These are phyloP conservation scores for Nomada fucata DNA, from an alignment of 2,888 invertebrate genomes.

Conservation along the genomic window DNA sequence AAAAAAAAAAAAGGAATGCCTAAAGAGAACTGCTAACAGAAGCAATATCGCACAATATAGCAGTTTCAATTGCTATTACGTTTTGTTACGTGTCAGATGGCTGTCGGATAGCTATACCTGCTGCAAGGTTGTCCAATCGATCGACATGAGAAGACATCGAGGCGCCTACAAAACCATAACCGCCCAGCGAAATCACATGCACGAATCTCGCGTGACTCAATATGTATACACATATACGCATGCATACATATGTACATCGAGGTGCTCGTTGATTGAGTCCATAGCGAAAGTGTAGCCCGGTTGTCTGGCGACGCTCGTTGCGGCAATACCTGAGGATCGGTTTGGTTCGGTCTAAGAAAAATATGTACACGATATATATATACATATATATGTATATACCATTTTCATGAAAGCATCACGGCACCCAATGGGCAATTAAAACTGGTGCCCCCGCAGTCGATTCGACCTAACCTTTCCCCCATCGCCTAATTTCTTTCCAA, in stretches of 20 bases:
- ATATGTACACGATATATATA: too few relatives aligned
- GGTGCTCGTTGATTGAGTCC: constrained; percentile 32
- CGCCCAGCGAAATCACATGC: constrained; percentile 57
- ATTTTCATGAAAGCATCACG: constrained; percentile 18
- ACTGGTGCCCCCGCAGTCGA: constrained; percentile 17
- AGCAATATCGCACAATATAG: constrained; percentile 4
- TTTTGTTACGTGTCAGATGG: constrained; percentile 41
- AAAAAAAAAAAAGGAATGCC: neutral
- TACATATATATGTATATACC: neutral
- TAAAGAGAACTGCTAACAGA: neutral
- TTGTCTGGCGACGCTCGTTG: constrained; percentile 33
- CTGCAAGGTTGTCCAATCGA: constrained; percentile 56
- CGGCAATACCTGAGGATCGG: constrained; percentile 28
- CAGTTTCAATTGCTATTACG: constrained; percentile 32
- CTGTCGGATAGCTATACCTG: constrained; percentile 26
- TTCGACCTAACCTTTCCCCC: constrained; percentile 4
- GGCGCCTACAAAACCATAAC: constrained; percentile 72
- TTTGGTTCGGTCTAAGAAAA: constrained; percentile 14
- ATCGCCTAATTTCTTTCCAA: constrained; percentile 25
- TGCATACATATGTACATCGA: neutral
- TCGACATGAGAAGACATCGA: constrained; percentile 70
- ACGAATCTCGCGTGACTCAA: constrained; percentile 70
- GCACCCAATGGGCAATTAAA: constrained; percentile 35
- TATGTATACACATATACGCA: too few relatives aligned
- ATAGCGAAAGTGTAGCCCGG: constrained; percentile 43